Base-by-base conservation (phyloP, 2,113 vertebrate species). In the Mesitornis unicolor region DNA sequence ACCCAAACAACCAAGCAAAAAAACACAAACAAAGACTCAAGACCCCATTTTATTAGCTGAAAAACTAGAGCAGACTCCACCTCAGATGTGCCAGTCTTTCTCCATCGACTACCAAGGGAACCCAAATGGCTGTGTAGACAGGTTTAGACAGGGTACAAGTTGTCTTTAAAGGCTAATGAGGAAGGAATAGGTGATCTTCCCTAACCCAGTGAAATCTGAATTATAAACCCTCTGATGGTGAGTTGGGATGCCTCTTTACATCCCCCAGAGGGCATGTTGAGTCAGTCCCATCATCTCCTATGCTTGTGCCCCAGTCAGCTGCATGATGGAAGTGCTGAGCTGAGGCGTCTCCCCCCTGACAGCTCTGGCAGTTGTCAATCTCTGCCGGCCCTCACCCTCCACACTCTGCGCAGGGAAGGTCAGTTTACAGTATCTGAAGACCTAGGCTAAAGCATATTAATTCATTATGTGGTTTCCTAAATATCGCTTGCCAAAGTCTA, bases 291-390 rank as follows among this genome's bases (percentile, higher is more conserved):
- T 45, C 7, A 4, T 82, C 7, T 76, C 59, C 35, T 36, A 21
- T 2, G 1, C 0, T 0, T 25, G n/a, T 18, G 40, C n/a, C 76
- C 68, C 22, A 2, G 14, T 38, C 60, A 38, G 25, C 71, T 38
- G 38, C 2, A 0, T 65, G 54, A 33, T 10, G 35, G 71, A 63
- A 59, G 24, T 22, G 25, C 50, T 60, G 38, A 35, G 35, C 7
- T 18, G 26, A 67, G 33, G 21, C 9, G 3, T 9, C n/a, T 94
- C 57, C 47, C 29, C 2, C 0, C 87, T 38, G 56, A 21, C 68
- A 90, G 54, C 36, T 2, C 3, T 24, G 50, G 61, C 63, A 77
- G 20, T 6, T 92, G 88, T 61, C 78, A 69, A 3, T 79, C 78
- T 57, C 87, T 91, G 47, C 42, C 6, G 1, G 42, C 25, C 54